Evolutionary conservation across 2,797 vertebrate genomes (phyloP).

Genomic region (Galago senegalensis): DNA sequence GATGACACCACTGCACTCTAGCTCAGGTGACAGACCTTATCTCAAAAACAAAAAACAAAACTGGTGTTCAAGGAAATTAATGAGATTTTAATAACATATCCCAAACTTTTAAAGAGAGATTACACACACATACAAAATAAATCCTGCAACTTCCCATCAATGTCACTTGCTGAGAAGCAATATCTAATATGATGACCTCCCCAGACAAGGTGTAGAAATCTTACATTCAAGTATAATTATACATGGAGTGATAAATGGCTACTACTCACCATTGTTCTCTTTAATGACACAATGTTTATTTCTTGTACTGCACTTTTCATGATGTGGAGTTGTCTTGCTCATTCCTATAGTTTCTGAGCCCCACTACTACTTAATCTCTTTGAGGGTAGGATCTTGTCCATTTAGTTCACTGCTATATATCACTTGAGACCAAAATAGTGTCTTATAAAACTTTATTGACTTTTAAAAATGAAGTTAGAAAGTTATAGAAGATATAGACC

Average conservation of each 20-base stretch:
- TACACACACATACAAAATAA: background rate
- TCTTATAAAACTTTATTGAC: slow-evolving; percentile 46
- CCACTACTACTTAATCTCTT: slow-evolving; percentile 1
- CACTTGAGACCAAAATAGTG: slow-evolving; percentile 38
- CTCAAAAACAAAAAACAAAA: background rate
- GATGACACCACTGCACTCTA: background rate
- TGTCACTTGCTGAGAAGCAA: background rate
- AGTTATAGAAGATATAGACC: background rate
- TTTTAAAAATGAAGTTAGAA: slow-evolving; percentile 18
- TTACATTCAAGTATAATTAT: background rate
- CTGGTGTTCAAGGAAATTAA: background rate
- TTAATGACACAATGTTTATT: background rate
- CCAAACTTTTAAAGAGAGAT: slow-evolving; percentile 5
- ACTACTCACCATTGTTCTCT: background rate
- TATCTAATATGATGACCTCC: background rate
- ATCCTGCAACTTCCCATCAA: background rate
- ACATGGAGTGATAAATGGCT: background rate
- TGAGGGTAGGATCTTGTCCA: background rate
- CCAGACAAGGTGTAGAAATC: background rate
- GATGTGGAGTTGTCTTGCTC: background rate
- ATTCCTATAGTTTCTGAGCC: slow-evolving; percentile 45
- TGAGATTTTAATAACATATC: background rate
- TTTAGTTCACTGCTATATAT: background rate
- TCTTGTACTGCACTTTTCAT: background rate
- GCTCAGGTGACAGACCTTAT: background rate